phyloP scores from a whole-genome alignment of 2,113 vertebrate species.

The Philantomba maxwellii region DNA sequence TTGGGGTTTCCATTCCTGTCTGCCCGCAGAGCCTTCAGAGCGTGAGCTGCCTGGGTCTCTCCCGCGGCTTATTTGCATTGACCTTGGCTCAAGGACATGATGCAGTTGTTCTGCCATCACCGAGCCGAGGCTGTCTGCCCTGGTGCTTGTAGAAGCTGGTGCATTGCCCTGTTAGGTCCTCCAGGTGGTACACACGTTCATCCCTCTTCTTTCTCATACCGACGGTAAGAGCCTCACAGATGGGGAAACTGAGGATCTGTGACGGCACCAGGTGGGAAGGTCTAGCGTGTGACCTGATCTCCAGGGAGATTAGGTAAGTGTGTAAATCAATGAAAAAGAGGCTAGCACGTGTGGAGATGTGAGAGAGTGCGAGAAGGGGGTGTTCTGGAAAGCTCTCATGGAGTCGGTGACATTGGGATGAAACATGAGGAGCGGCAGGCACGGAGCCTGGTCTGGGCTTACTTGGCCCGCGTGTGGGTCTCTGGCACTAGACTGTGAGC shows the following conservation, averaged over 20 bases:
- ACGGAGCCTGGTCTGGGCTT: no score
- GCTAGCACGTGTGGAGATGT: not conserved
- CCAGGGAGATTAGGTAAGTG: not conserved
- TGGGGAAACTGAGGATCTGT: not conserved
- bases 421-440: not conserved
- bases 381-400: not conserved
- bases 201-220: not conserved
- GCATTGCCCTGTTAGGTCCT: fast-evolving
- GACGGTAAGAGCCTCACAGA: not conserved
- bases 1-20: not conserved
- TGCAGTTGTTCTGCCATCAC: not conserved
- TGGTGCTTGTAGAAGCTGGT: not conserved
- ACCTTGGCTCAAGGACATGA: not conserved
- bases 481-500: not conserved
- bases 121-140: not conserved
- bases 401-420: not conserved
- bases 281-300: not conserved
- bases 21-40: not conserved
- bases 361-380: no score
- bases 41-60: not conserved
- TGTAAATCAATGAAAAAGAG: not conserved
- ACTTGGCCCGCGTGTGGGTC: not conserved
- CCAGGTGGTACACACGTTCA: fast-evolving
- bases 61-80: not conserved
- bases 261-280: not conserved